Evolutionary conservation across 2,888 invertebrate genomes (phyloP).

Genomic region (Lydus trimaculatus): DNA sequence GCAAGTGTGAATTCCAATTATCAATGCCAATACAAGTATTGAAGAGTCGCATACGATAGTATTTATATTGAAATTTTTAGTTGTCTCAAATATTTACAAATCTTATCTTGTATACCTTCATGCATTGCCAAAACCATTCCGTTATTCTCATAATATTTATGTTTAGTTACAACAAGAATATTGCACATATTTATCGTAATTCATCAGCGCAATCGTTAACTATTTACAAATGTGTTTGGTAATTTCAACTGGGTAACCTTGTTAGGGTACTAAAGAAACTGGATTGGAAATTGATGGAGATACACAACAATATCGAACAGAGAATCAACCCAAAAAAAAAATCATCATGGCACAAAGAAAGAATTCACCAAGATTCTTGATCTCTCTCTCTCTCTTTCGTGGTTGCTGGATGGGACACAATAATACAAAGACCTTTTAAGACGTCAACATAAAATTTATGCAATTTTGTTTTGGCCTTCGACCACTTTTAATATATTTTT

Average conservation of each 20-base stretch:
- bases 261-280: neutral
- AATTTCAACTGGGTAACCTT: constrained; percentile 15
- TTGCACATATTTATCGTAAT: constrained; percentile 32
- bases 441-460: constrained; percentile 19
- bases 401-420: neutral
- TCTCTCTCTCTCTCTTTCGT: neutral
- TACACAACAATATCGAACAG: neutral
- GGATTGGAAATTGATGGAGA: neutral
- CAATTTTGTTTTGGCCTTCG: constrained; percentile 22
- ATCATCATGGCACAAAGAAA: neutral
- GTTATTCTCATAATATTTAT: constrained; percentile 25
- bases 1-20: neutral
- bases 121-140: constrained; percentile 1
- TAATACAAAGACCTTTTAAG: constrained; percentile 19
- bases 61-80: neutral
- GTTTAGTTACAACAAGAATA: constrained; percentile 27
- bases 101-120: constrained; percentile 19
- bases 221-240: constrained; percentile 34
- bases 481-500: constrained; percentile 8
- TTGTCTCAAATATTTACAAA: constrained; percentile 22
- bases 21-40: neutral
- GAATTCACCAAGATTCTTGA: neutral
- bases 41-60: neutral
- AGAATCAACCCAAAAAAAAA: neutral
- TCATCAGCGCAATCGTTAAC: constrained; percentile 22